A percentile compares a stretch with the other conserved stretches of the same genome.
Evolutionary conservation across 2,113 vertebrate species (phyloP).

Genomic region (Oceanodroma tethys): DNA sequence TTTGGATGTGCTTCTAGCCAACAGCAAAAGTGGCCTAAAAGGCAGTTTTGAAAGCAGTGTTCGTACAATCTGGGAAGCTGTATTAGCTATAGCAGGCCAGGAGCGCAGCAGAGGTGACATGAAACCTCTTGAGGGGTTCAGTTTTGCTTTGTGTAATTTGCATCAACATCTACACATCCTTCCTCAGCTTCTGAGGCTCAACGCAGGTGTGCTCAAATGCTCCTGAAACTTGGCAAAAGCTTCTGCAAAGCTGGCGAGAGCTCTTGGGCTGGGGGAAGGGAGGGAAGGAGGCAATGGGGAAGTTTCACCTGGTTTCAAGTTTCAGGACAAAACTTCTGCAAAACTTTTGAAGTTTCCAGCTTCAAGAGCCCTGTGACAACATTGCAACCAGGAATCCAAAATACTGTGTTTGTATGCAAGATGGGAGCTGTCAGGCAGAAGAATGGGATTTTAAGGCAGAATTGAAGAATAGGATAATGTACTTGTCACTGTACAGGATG

Average conservation of each 20-base stretch:
- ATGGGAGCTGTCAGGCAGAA: not conserved
- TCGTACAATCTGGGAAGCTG: not conserved
- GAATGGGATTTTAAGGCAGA: not conserved
- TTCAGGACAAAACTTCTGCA: not conserved
- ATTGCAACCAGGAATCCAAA: not conserved
- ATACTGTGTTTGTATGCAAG: not conserved
- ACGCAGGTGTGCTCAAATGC: not conserved
- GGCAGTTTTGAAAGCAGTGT: not conserved
- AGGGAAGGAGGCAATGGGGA: not conserved
- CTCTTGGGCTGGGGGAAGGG: not conserved
- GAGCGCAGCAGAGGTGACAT: not conserved
- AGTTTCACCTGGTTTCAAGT: constrained; percentile 22
- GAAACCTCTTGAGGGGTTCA: not conserved
- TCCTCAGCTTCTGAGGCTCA: not conserved
- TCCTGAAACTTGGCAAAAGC: constrained; percentile 14
- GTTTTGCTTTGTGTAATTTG: not conserved
- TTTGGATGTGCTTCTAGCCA: not conserved
- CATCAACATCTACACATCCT: not conserved
- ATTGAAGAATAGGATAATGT: not conserved
- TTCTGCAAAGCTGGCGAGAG: not conserved
- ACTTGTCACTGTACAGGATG: not conserved
- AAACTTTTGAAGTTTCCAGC: not conserved
- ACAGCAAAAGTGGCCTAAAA: not conserved
- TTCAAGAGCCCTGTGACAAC: not conserved
- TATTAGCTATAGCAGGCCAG: not conserved